Conservation (phyloP, 2,797 vertebrate species). For the Carcharodon carcharias region DNA sequence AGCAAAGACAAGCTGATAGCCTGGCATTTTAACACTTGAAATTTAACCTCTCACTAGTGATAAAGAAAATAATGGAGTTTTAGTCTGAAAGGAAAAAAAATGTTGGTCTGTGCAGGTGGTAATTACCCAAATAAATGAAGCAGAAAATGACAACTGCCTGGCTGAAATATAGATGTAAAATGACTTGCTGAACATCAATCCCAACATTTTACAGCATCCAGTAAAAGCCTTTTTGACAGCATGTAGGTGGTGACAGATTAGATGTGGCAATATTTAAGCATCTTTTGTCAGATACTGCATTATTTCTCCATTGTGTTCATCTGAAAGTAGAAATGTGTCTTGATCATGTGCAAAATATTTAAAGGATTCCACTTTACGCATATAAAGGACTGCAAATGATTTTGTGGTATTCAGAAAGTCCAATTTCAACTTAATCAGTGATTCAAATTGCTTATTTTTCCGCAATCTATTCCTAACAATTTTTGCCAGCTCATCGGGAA, state of each 20-base stretch:
- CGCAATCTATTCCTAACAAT: neutral
- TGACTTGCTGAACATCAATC: neutral
- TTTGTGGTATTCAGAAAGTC: neutral
- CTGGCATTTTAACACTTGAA: neutral
- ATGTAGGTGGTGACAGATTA: neutral
- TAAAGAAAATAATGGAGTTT: neutral
- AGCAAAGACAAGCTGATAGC: neutral
- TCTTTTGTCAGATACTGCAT: neutral
- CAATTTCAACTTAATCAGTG: neutral
- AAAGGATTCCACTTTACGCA: neutral
- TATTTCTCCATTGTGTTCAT: neutral
- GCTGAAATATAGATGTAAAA: neutral
- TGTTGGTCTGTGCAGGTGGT: neutral
- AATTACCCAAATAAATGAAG: constrained; percentile 5
- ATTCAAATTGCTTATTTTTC: neutral
- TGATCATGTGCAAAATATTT: constrained; percentile 2
- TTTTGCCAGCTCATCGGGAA: neutral
- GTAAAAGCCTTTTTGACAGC: neutral
- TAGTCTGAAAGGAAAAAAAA: neutral
- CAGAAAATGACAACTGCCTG: neutral
- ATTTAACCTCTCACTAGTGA: neutral
- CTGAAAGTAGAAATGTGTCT: neutral
- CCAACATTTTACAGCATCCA: neutral
- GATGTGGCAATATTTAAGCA: neutral
- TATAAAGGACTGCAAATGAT: neutral